Evolutionary conservation across 2,113 vertebrate genomes (phyloP).

Genomic region (Labeo catla): DNA sequence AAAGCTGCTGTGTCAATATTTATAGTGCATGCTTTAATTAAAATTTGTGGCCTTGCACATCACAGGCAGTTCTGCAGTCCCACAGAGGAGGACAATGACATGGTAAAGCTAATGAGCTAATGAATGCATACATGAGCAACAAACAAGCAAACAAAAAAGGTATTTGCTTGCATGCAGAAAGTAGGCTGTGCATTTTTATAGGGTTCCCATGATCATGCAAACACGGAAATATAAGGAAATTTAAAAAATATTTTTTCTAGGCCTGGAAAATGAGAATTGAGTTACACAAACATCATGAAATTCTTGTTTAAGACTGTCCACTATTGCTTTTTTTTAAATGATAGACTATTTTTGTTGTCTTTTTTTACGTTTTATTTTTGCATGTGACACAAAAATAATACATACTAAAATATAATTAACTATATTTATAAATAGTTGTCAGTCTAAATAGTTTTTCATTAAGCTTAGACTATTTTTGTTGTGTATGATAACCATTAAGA

Average conservation of each 20-base stretch:
- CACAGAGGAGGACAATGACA: not conserved
- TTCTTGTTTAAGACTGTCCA: not conserved
- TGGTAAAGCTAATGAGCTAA: not conserved
- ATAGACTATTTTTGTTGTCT: no score
- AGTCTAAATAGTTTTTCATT: no score
- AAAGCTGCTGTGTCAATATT: slow-evolving; percentile 29
- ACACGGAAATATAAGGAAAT: not conserved
- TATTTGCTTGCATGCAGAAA: not conserved
- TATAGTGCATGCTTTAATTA: slow-evolving; percentile 34
- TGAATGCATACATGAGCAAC: not conserved
- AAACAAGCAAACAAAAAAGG: not conserved
- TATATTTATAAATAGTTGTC: not conserved
- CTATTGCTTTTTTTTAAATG: not conserved
- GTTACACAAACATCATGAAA: not conserved
- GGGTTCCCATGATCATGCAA: not conserved
- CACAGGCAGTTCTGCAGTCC: not conserved
- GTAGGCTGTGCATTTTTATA: not conserved
- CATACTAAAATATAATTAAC: not conserved
- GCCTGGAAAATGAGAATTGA: not conserved
- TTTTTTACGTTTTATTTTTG: not conserved
- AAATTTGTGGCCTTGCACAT: not conserved
- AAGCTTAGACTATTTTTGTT: no score
- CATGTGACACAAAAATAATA: not conserved
- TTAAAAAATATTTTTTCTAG: not conserved
- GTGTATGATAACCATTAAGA: not conserved